Conservation (phyloP, 2,797 vertebrate species). For the Clarias laeviceps region DNA sequence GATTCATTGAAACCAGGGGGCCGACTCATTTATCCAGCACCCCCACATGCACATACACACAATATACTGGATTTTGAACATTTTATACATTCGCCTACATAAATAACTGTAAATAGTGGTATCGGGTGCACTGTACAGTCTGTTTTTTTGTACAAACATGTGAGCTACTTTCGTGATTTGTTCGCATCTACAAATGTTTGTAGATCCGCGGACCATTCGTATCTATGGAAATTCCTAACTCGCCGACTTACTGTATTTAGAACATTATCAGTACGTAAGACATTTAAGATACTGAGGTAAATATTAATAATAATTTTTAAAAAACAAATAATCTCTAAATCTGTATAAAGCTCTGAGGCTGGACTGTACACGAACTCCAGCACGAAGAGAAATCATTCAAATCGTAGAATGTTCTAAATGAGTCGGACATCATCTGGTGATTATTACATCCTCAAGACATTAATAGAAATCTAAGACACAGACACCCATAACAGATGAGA, state of each 20-base stretch:
- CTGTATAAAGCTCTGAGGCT: neutral
- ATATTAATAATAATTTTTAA: neutral
- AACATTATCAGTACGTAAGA: neutral
- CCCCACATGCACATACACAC: too few species aligned
- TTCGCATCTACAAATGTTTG: too few species aligned
- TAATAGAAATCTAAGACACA: constrained; percentile 52
- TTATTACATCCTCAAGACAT: constrained; percentile 28
- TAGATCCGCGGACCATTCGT: too few species aligned
- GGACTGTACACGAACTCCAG: neutral
- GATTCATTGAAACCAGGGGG: too few species aligned
- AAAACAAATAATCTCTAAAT: neutral
- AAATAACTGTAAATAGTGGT: too few species aligned
- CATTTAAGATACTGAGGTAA: neutral
- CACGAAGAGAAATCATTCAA: neutral
- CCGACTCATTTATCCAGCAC: too few species aligned
- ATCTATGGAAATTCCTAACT: too few species aligned
- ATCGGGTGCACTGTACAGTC: too few species aligned
- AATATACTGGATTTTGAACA: too few species aligned
- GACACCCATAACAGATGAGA: constrained; percentile 58
- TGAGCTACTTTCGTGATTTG: too few species aligned
- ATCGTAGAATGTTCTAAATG: neutral
- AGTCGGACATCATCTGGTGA: constrained; percentile 24
- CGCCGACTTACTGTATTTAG: neutral
- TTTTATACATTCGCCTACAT: too few species aligned
- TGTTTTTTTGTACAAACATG: too few species aligned